Percentiles rank a stretch among this genome's conserved stretches.
These are phyloP conservation scores for Tauraco erythrolophus DNA, from an alignment of 2,113 vertebrate genomes.

Conservation along the genomic window DNA sequence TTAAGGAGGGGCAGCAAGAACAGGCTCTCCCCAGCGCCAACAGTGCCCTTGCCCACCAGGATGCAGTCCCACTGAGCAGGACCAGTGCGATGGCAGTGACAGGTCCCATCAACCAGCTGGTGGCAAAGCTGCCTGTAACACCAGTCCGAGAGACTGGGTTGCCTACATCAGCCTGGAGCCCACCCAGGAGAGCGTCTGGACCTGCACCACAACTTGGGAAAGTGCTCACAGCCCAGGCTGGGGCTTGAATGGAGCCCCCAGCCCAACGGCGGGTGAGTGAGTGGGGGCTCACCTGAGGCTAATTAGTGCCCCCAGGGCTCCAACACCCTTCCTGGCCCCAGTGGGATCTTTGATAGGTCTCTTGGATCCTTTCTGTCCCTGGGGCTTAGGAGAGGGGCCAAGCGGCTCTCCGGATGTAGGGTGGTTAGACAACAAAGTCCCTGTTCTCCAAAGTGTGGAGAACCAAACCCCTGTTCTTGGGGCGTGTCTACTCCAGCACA, in stretches of 20 bases:
- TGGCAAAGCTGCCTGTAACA: background rate
- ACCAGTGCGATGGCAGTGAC: rapidly evolving
- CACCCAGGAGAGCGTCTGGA: background rate
- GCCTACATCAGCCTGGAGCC: background rate
- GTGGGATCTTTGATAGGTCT: background rate
- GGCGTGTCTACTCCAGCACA: background rate
- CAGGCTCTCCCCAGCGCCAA: rapidly evolving
- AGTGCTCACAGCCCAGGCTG: rapidly evolving
- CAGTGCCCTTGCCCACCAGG: rapidly evolving
- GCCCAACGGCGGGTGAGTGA: rapidly evolving
- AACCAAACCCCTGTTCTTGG: background rate
- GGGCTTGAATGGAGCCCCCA: background rate
- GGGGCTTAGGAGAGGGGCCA: background rate
- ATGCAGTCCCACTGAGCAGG: rapidly evolving
- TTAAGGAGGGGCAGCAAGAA: background rate
- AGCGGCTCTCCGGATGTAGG: rapidly evolving
- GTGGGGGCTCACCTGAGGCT: background rate
- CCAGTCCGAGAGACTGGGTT: rapidly evolving
- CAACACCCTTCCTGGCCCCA: background rate
- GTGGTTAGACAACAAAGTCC: background rate
- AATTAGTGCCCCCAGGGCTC: background rate
- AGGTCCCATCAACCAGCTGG: background rate
- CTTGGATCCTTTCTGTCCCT: background rate
- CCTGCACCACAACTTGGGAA: background rate
- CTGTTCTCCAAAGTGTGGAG: background rate